phyloP scores from a whole-genome alignment of 2,888 invertebrate genomes.

The Sarcophaga subvicina region DNA sequence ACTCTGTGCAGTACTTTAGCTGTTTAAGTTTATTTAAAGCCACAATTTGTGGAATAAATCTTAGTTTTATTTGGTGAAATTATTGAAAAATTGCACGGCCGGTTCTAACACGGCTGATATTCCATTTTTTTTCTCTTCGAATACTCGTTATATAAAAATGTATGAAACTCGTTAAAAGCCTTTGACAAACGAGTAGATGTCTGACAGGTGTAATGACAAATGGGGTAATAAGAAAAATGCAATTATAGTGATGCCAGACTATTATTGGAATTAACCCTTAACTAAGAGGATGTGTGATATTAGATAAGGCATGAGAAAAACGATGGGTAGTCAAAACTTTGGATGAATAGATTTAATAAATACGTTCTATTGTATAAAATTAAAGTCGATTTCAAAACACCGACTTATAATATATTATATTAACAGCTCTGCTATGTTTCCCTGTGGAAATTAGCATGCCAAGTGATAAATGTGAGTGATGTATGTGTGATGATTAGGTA shows the following conservation, averaged over 20 bases:
- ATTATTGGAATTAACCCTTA: not conserved
- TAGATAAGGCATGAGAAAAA: not conserved
- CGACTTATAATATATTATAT: too few species aligned
- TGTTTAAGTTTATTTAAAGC: constrained; percentile 17
- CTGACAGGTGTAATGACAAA: constrained; percentile 51
- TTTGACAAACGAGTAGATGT: constrained; percentile 47
- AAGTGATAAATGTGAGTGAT: too few species aligned
- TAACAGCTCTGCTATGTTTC: too few species aligned
- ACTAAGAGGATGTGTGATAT: too few species aligned
- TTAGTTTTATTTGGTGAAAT: constrained; percentile 54
- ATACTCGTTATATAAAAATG: constrained; percentile 68
- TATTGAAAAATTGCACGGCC: constrained; percentile 70
- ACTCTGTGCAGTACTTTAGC: constrained; percentile 30
- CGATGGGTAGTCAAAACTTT: too few species aligned
- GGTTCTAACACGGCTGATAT: constrained; percentile 70
- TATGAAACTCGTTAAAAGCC: constrained; percentile 41
- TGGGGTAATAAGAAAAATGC: not conserved
- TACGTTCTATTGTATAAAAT: too few species aligned
- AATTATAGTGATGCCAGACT: constrained; percentile 22
- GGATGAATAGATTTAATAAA: too few species aligned
- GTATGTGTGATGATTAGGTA: too few species aligned
- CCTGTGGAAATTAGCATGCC: too few species aligned
- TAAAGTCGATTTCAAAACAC: too few species aligned
- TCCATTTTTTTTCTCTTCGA: constrained; percentile 65
- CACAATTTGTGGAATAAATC: constrained; percentile 38